Evolutionary conservation across 2,888 invertebrate genomes (phyloP).

Genomic region (Poecilus cupreus): DNA sequence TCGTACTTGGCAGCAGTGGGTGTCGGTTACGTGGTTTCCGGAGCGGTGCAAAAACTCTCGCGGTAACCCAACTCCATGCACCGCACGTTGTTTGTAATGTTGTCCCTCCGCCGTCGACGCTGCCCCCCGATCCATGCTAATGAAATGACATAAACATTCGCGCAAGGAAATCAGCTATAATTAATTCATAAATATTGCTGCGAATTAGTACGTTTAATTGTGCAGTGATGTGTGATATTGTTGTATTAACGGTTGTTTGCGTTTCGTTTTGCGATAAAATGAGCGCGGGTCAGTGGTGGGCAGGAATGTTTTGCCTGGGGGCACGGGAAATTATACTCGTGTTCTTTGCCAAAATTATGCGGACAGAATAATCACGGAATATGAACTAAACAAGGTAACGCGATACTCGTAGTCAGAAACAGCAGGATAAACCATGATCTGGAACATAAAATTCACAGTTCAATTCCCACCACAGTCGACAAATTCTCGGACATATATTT

Average conservation of each 20-base stretch:
- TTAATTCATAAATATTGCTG: conserved; percentile 51
- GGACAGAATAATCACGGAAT: too few relatives aligned
- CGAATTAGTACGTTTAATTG: conserved; percentile 36
- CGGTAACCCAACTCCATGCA: conserved; percentile 34
- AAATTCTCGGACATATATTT: too few relatives aligned
- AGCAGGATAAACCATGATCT: too few relatives aligned
- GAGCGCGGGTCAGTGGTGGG: not conserved
- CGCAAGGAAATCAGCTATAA: conserved; percentile 55
- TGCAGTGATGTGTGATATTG: conserved; percentile 28
- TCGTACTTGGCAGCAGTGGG: not conserved
- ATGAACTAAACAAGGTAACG: too few relatives aligned
- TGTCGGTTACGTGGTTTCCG: conserved; percentile 57
- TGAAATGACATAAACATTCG: conserved; percentile 53
- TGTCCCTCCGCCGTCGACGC: not conserved
- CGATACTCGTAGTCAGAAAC: too few relatives aligned
- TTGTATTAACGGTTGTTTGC: conserved; percentile 23
- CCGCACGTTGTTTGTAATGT: conserved; percentile 11
- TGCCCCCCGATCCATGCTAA: conserved; percentile 29
- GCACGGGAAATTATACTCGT: not conserved
- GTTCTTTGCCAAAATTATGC: too few relatives aligned
- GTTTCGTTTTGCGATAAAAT: conserved; percentile 14
- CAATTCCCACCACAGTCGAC: too few relatives aligned
- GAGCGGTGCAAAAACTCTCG: conserved; percentile 34
- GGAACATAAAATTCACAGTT: too few relatives aligned
- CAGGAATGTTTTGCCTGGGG: not conserved